Percentiles rank a stretch among this genome's conserved stretches.
Conservation (phyloP, 2,888 invertebrate species). For the Drosophila mettleri region DNA sequence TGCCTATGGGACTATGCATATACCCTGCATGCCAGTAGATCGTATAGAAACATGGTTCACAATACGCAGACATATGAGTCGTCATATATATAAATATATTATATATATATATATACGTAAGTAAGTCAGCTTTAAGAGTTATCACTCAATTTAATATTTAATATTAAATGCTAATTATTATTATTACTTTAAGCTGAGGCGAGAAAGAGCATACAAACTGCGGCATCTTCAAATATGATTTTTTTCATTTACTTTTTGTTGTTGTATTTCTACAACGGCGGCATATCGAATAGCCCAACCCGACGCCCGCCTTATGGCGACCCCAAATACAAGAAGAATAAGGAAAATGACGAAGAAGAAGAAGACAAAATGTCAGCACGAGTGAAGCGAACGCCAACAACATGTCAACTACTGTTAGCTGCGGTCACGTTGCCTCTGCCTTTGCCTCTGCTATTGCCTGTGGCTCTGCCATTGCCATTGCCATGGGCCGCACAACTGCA, state of each 20-base stretch:
- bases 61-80: too few species aligned
- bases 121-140: neutral
- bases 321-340: conserved; percentile 11
- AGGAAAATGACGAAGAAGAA: conserved; percentile 2
- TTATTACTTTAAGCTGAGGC: too few species aligned
- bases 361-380: conserved; percentile 24
- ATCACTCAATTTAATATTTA: neutral
- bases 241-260: neutral
- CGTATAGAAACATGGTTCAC: neutral
- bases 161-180: neutral
- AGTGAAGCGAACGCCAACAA: conserved; percentile 59
- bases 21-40: neutral
- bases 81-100: too few species aligned
- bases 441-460: neutral
- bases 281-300: conserved; percentile 34
- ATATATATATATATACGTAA: neutral
- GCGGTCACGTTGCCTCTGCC: conserved; percentile 61
- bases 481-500: conserved; percentile 23
- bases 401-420: conserved; percentile 80
- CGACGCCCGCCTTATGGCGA: conserved; percentile 24
- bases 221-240: neutral
- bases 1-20: neutral
- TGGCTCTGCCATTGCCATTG: conserved; percentile 12
- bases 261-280: conserved; percentile 14
- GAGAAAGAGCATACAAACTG: neutral